phyloP scores from a whole-genome alignment of 2,797 vertebrate genomes.

The Scarus forsteni region DNA sequence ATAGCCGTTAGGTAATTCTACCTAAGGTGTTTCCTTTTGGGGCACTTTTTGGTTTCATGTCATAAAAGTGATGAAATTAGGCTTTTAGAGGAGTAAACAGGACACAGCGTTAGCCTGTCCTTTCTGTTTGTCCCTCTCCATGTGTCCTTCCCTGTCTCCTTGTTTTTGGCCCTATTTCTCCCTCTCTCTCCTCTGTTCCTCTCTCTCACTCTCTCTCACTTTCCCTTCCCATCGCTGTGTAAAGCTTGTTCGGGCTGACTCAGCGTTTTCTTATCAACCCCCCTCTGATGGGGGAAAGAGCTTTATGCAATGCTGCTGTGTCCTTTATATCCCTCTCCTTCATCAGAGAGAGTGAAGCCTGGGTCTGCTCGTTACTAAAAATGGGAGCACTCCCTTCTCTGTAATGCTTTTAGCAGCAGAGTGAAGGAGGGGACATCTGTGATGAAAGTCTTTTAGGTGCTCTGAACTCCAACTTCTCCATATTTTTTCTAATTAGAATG shows the following conservation, averaged over 20 bases:
- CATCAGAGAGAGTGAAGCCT: too few species aligned
- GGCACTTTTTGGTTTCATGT: background rate
- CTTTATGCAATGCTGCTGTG: slow-evolving; percentile 36
- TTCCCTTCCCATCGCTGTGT: slow-evolving; percentile 11
- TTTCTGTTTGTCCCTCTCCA: slow-evolving; percentile 20
- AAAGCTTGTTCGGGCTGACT: slow-evolving; percentile 52
- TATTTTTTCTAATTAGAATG: too few species aligned
- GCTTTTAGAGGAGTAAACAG: slow-evolving; percentile 2
- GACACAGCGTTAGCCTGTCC: slow-evolving; percentile 10
- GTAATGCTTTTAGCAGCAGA: too few species aligned
- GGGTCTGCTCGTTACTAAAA: too few species aligned
- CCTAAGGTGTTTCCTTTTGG: background rate
- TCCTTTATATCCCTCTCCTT: slow-evolving; percentile 24
- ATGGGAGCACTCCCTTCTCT: too few species aligned
- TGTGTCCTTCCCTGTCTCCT: background rate
- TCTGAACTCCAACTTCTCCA: too few species aligned
- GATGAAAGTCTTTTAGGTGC: too few species aligned
- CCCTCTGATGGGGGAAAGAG: slow-evolving; percentile 17
- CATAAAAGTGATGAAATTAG: background rate
- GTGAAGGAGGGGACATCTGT: too few species aligned
- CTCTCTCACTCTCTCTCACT: slow-evolving; percentile 1
- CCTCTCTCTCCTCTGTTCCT: background rate
- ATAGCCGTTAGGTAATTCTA: too few species aligned
- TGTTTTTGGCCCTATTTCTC: background rate
- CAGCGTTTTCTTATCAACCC: slow-evolving; percentile 64